Evolutionary conservation across 2,888 invertebrate genomes (phyloP).

Genomic region (Drosophila affinis): DNA sequence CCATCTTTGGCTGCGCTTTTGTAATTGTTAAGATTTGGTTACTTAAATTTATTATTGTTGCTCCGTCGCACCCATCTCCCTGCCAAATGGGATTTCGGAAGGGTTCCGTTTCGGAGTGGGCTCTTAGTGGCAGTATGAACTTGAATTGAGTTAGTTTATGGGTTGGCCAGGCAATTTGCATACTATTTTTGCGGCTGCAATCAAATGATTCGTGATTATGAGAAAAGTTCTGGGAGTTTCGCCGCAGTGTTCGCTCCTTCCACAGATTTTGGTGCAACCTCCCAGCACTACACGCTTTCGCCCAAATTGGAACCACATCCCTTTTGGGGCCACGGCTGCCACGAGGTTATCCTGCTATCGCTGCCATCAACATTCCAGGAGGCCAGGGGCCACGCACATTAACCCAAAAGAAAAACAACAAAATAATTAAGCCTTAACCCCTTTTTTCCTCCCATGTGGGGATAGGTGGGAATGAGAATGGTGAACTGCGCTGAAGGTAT

Average conservation of each 20-base stretch:
- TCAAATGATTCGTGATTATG: conserved; percentile 74
- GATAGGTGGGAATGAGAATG: conserved; percentile 3
- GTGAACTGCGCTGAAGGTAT: conserved; percentile 54
- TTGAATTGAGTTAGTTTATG: conserved; percentile 25
- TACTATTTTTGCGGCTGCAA: conserved; percentile 29
- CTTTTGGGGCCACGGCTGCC: background rate
- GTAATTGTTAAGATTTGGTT: conserved; percentile 81
- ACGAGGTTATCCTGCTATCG: background rate
- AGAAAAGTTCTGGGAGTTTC: conserved; percentile 44
- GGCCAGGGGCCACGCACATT: conserved; percentile 21
- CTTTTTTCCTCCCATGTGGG: background rate
- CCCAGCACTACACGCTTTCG: background rate
- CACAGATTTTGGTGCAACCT: background rate
- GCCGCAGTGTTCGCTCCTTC: too few relatives aligned
- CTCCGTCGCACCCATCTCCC: background rate
- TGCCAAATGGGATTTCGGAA: conserved; percentile 2
- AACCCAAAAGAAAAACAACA: conserved; percentile 43
- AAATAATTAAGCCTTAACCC: conserved; percentile 49
- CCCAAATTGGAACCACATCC: too few relatives aligned
- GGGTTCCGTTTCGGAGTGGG: conserved; percentile 7
- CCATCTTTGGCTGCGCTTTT: conserved; percentile 56
- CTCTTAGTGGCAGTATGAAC: background rate
- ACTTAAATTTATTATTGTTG: conserved; percentile 75
- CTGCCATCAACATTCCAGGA: background rate
- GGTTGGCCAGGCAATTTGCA: conserved; percentile 59